These are phyloP conservation scores for Cordylochernes scorpioides DNA, from an alignment of 2,888 invertebrate genomes.

Conservation along the genomic window DNA sequence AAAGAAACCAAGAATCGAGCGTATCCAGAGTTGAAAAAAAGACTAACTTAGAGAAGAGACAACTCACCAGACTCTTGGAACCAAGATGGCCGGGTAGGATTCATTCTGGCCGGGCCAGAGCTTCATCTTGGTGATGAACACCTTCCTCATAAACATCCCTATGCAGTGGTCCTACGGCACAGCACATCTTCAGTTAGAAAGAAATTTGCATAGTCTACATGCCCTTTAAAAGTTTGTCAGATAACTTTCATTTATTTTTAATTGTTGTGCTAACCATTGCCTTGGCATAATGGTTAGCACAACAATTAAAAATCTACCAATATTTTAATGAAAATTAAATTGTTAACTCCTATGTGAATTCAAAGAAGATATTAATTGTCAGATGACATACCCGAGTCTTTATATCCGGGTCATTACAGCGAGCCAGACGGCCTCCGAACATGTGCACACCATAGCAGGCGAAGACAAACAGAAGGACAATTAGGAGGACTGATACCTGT, in stretches of 20 bases:
- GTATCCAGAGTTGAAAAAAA: no score
- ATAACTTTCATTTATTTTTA: neutral
- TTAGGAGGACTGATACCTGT: conserved; percentile 78
- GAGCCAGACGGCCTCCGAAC: conserved; percentile 78
- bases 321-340: neutral
- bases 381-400: no score
- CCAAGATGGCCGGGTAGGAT: conserved; percentile 74
- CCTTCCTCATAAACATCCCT: conserved; percentile 75
- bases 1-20: no score
- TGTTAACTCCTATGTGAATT: neutral
- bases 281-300: no score
- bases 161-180: conserved; percentile 51
- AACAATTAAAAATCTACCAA: no score
- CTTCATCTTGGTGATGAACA: conserved; percentile 96
- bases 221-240: neutral
- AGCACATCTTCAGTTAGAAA: no score
- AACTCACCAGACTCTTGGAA: conserved; percentile 75
- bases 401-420: conserved; percentile 90
- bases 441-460: conserved; percentile 95
- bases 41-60: no score
- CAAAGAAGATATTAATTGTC: neutral
- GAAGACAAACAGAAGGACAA: conserved; percentile 93
- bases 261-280: no score
- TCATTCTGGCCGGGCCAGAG: conserved; percentile 51
- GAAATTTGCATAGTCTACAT: neutral